These are phyloP conservation scores for Botia almorhae DNA, from an alignment of 2,797 vertebrate species.

Conservation along the genomic window DNA sequence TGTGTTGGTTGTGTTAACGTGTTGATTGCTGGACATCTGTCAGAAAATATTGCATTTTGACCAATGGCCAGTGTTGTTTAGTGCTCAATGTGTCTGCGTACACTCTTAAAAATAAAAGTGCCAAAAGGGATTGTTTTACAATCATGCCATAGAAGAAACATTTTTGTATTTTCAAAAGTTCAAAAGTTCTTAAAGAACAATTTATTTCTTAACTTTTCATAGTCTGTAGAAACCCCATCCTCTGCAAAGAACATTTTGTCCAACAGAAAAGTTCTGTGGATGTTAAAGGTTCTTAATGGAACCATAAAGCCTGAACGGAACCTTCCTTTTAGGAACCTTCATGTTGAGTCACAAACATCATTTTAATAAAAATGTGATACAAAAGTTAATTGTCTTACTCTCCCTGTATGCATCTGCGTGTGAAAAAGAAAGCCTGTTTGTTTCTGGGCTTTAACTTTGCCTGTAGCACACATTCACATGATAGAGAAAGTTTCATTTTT, in stretches of 20 bases:
- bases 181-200: too few relatives aligned
- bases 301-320: too few relatives aligned
- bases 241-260: too few relatives aligned
- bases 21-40: background rate
- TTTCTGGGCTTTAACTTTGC: constrained; percentile 37
- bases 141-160: too few relatives aligned
- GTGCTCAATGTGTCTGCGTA: background rate
- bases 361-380: background rate
- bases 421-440: constrained; percentile 27
- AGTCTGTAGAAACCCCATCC: too few relatives aligned
- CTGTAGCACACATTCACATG: constrained; percentile 53
- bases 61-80: background rate
- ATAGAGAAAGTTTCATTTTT: constrained; percentile 47
- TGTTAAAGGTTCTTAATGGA: too few relatives aligned
- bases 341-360: background rate
- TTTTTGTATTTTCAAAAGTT: too few relatives aligned
- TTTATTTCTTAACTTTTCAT: too few relatives aligned
- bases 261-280: too few relatives aligned
- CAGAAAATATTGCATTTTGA: background rate
- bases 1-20: background rate
- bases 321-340: too few relatives aligned
- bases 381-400: constrained; percentile 1
- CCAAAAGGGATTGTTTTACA: too few relatives aligned
- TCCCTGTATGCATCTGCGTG: constrained; percentile 15
- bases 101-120: too few relatives aligned